phyloP scores from a whole-genome alignment of 2,797 vertebrate genomes.

The Lerista edwardsae region DNA sequence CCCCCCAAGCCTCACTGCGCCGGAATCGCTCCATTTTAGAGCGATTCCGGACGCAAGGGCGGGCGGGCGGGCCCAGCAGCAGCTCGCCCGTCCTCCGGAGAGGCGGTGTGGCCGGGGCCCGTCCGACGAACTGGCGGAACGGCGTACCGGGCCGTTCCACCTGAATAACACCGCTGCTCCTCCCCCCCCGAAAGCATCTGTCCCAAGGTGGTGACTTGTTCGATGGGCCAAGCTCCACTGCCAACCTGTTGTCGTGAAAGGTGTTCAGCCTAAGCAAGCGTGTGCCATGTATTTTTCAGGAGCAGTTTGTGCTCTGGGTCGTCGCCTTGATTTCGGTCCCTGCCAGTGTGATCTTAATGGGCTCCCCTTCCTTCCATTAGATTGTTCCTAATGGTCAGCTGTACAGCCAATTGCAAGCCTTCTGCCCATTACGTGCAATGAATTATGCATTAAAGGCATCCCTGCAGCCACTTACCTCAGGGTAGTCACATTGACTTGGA shows the following conservation, averaged over 20 bases:
- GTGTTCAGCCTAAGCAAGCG: background rate
- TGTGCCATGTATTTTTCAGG: background rate
- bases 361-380: background rate
- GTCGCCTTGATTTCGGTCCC: too few relatives aligned
- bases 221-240: background rate
- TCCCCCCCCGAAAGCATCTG: background rate
- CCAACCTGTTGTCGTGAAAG: background rate
- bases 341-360: background rate
- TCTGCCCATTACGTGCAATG: background rate
- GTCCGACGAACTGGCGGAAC: too few relatives aligned
- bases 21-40: too few relatives aligned
- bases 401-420: background rate
- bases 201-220: background rate
- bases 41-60: too few relatives aligned
- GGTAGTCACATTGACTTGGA: background rate
- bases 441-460: slow-evolving; percentile 2
- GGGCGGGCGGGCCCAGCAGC: too few relatives aligned
- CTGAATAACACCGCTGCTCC: too few relatives aligned
- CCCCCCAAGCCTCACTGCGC: too few relatives aligned
- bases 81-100: too few relatives aligned
- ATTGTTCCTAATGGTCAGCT: background rate
- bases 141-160: too few relatives aligned
- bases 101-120: too few relatives aligned
- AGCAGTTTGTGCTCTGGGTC: background rate
- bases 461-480: background rate